These are phyloP conservation scores for Pogonocherus hispidulus DNA, from an alignment of 2,888 invertebrate species.

Conservation along the genomic window DNA sequence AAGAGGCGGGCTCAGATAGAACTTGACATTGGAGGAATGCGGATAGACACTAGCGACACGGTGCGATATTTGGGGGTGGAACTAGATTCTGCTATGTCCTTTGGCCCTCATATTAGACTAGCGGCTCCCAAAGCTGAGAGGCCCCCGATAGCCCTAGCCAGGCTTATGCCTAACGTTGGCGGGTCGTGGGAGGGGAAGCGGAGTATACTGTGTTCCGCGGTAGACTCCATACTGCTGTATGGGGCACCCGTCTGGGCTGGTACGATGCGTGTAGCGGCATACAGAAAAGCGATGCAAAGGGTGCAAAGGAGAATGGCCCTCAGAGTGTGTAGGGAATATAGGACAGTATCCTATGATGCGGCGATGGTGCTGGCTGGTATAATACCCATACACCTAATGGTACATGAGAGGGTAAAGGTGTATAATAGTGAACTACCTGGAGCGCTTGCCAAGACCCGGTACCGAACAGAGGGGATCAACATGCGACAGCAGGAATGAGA, in stretches of 20 bases:
- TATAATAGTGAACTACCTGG: no score
- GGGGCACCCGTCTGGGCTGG: background rate
- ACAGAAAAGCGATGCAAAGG: background rate
- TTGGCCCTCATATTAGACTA: background rate
- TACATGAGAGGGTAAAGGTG: no score
- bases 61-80: background rate
- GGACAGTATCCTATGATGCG: background rate
- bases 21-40: background rate
- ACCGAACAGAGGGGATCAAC: no score
- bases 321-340: background rate
- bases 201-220: background rate
- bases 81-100: background rate
- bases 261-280: no score
- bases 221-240: background rate
- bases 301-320: background rate
- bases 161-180: background rate
- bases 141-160: background rate
- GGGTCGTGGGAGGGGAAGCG: background rate
- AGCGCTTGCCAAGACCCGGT: no score
- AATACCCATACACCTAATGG: no score
- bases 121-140: background rate
- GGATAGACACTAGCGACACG: background rate
- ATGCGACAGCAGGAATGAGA: background rate
- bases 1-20: background rate
- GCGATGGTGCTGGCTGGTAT: background rate